Evolutionary conservation across 2,888 invertebrate genomes (phyloP), one percentile per base, ranked within the genome.

Genomic region (Netelia inedita): DNA sequence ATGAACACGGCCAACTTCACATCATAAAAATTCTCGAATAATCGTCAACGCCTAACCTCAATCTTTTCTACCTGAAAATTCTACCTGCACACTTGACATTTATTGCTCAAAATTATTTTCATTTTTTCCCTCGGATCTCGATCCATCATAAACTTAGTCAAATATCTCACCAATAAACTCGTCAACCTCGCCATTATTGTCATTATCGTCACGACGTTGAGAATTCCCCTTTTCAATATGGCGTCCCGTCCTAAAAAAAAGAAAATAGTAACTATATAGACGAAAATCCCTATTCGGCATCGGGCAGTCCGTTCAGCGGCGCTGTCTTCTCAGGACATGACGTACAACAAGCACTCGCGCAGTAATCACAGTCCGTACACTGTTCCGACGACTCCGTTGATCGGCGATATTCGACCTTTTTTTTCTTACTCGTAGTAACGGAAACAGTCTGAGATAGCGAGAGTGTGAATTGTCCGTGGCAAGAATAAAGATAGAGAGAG

Each of bases 301-400:
- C 59, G 19, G 35, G 53, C 65, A 73, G 83, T 83, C 80, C 72
- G 75, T 75, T 79, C 80, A 83, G 88, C 87, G 88, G 88, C 89
- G 89, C 91, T 89, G 87, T 85, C 79, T 87, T 86, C 88, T 86
- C 87, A 83, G 87, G 80, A 87, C 87, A 86, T 89, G 89, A 90
- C 90, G 90, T 90, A 89, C 88, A 85, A 85, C 87, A 85, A 85
- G 89, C 89, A 90, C 88, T 89, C 88, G 89, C 86, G 86, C 88
- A 90, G 90, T 90, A 89, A 91, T 89, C 91, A 90, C 89, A 88
- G 90, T 90, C 89, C 73, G 89, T 88, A 87, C 88, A 88, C 87
- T 88, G 89, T 89, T 90, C 89, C 87, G 88, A 88, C 88, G 88
- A 88, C 78, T 89, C 82, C 89, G 72, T 88, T 85, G 86, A 83